Evolutionary conservation across 2,797 vertebrate species (phyloP).

Genomic region (Gallirallus australis): DNA sequence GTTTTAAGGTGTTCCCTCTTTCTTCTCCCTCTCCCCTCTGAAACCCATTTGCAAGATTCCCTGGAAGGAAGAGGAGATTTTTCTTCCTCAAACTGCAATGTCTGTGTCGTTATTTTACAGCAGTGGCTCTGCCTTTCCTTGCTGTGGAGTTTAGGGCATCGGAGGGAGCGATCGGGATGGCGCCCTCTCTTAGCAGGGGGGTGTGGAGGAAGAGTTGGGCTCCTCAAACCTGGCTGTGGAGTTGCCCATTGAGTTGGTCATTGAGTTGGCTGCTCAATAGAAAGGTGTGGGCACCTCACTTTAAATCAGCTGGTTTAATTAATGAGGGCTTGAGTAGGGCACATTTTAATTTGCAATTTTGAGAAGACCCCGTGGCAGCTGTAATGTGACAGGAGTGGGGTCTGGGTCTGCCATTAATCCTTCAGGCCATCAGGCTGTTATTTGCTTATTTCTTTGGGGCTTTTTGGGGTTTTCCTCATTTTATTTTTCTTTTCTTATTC

Average conservation of each 20-base stretch:
- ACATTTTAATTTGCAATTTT: neutral
- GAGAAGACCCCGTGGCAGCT: neutral
- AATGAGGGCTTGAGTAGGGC: neutral
- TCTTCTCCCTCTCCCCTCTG: neutral
- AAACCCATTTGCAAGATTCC: fast-evolving
- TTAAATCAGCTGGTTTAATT: neutral
- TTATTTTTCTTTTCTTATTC: neutral
- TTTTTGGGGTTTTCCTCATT: too few species aligned
- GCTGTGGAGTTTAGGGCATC: neutral
- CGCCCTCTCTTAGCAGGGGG: neutral
- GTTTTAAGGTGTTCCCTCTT: neutral
- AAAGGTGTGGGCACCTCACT: neutral
- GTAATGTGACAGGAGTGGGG: neutral
- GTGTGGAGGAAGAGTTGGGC: neutral
- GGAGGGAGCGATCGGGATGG: neutral
- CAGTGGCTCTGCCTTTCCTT: neutral
- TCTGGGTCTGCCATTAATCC: neutral
- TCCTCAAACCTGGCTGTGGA: neutral
- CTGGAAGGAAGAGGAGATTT: fast-evolving
- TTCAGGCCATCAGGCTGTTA: neutral
- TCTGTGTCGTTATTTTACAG: neutral
- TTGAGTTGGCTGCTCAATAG: neutral
- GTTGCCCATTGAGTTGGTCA: too few species aligned
- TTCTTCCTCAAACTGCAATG: neutral
- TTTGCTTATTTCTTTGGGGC: neutral